Evolutionary conservation across 2,113 vertebrate species (phyloP), one percentile per base, ranked within the genome.

Genomic region (Cephalopterus ornatus): DNA sequence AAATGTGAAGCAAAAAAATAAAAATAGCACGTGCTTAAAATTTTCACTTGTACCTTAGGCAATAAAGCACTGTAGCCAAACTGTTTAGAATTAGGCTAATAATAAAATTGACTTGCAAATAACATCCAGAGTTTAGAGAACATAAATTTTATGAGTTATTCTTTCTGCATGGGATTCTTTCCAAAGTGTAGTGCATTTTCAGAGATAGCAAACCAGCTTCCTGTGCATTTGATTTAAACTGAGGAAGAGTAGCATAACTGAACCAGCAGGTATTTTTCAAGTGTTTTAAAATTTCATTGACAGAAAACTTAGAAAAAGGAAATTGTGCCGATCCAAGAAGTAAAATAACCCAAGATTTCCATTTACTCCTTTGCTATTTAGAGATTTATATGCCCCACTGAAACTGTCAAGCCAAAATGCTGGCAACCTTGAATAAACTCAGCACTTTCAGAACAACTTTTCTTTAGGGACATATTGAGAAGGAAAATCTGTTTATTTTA

Each of bases 401-500:
- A 97, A 97, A 94, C 70, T 68, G 88, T 87, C 83, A 95, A 80
- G 37, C 59, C 81, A 71, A 93, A 92, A 95, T 39, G 83, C 23
- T 92, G 61, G 89, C 77, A 95, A 77, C 82, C 82, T 94, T 92
- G 74, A 89, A 95, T 85, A 95, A 96, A 95, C 74, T 85, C 85
- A 41, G 77, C 47, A 88, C 83, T 88, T 89, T 76, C 37, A 88
- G 65, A 95, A 89, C 59, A 93, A 94, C 75, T 95, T 82, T 86
- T 67, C 95, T 95, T 91, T 63, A 91, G 96, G 85, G 65, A 95
- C n/a, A 71, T 49, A 81, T 59, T 93, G 67, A 93, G 68, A 78
- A 65, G 21, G 52, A 94, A 96, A 87, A 61, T 35, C 20, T 63
- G 55, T 33, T 83, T 75, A 49, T 81, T 53, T 28, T 5, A 32